Evolutionary conservation across 2,113 vertebrate genomes (phyloP), one percentile per base, ranked within the genome.

Genomic region (Podarcis raffonei): DNA sequence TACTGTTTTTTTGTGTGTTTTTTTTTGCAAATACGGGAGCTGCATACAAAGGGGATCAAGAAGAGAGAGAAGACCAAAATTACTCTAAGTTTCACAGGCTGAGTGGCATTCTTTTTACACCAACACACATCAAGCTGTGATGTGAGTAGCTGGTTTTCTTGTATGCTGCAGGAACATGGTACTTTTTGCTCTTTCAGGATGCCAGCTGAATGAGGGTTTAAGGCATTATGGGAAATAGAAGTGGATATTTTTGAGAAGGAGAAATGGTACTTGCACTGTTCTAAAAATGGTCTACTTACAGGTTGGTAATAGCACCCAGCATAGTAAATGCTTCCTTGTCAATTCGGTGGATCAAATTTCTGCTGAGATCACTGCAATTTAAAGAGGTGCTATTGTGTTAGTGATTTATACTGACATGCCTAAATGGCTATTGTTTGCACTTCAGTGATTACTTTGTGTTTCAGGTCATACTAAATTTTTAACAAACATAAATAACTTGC

Each of bases 321-420:
- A 97, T 97, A 71, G 96, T 94, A 92, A 99, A 99, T 84, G 98
- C 98, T 88, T 98, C 97, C 92, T 93, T 96, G 92, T 99, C 97
- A 96, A 99, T 97, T 62, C 96, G 96, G 87, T 89, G 96, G 95
- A 99, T 98, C 92, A 86, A 93, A 94, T 99, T 99, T 95, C 98
- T 98, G 88, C 99, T 99, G 93, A 99, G 97, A 96, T 99, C 99
- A 65, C 99, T 99, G 96, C 86, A 96, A 95, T 83, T 32, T 94
- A 89, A 85, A 89, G 82, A 92, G 93, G 89, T 53, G 42, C 89
- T 68, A 82, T 88, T 87, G 89, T 83, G 85, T 87, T 65, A 86
- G 68, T 37, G 81, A 69, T 75, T 91, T 90, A 89, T 42, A 93
- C 2, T 83, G 87, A 90, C 86, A 72, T 78, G 39, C 87, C 48